phyloP scores from a whole-genome alignment of 2,888 invertebrate species.

The Buathra laborator region DNA sequence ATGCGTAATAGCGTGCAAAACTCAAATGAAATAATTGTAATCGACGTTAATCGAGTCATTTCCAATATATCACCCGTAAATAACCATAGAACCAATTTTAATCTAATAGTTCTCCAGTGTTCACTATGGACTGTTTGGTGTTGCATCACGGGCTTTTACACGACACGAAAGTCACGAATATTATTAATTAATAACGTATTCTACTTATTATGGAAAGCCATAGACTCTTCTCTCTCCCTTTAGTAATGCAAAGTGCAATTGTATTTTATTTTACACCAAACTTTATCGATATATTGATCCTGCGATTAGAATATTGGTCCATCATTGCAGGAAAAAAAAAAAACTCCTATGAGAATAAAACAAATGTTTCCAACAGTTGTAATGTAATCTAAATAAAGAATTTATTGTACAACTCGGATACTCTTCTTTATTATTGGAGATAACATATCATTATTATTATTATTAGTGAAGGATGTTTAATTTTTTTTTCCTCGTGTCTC shows the following conservation, averaged over 20 bases:
- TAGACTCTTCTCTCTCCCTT: slow-evolving; percentile 37
- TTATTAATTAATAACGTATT: slow-evolving; percentile 54
- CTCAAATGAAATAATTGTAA: slow-evolving; percentile 38
- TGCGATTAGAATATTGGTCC: slow-evolving; percentile 57
- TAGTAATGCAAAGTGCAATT: slow-evolving; percentile 60
- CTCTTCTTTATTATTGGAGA: slow-evolving; percentile 25
- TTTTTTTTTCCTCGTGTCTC: slow-evolving; percentile 7
- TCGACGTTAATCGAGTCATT: slow-evolving; percentile 40
- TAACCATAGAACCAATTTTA: slow-evolving; percentile 51
- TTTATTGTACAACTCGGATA: slow-evolving; percentile 72
- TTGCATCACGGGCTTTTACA: slow-evolving; percentile 50
- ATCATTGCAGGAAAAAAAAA: slow-evolving; percentile 18
- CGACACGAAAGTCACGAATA: slow-evolving; percentile 55
- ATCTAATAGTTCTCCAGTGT: slow-evolving; percentile 51
- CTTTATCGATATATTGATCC: slow-evolving; percentile 42
- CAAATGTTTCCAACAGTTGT: slow-evolving; percentile 75
- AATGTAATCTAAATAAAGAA: slow-evolving; percentile 76
- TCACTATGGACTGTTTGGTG: slow-evolving; percentile 61
- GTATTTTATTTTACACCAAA: slow-evolving; percentile 48
- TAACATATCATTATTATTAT: neutral
- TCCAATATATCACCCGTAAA: slow-evolving; percentile 38
- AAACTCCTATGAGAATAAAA: slow-evolving; percentile 53
- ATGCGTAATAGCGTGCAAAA: slow-evolving; percentile 42
- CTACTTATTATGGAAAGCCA: slow-evolving; percentile 33
- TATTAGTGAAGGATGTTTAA: neutral